A percentile compares a stretch with the other conserved stretches of the same genome.
phyloP scores from a whole-genome alignment of 2,888 invertebrate genomes.

The Caenorhabditis imperialis region DNA sequence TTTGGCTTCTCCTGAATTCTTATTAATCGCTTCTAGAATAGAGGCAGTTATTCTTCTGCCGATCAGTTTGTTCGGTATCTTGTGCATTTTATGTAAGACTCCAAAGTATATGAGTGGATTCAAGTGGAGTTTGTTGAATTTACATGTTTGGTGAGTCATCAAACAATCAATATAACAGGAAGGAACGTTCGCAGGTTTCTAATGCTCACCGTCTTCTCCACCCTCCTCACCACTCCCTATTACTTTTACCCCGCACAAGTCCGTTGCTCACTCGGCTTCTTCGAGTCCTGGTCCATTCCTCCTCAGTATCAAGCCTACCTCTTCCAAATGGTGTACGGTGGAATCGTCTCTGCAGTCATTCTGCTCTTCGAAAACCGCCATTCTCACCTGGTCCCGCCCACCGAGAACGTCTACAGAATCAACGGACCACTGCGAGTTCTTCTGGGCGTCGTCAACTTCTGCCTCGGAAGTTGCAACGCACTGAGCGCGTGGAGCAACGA shows the following conservation, averaged over 20 bases:
- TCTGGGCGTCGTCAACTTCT: conserved; percentile 13
- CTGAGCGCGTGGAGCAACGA: neutral
- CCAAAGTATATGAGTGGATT: neutral
- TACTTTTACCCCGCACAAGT: too few relatives aligned
- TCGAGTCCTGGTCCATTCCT: too few relatives aligned
- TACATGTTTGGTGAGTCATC: neutral
- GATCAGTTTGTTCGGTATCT: neutral
- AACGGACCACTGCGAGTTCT: conserved; percentile 9
- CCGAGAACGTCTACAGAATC: conserved; percentile 1
- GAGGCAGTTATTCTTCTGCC: neutral
- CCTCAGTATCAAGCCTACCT: too few relatives aligned
- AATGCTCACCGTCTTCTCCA: too few relatives aligned
- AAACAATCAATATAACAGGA: too few relatives aligned
- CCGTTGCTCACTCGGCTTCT: too few relatives aligned
- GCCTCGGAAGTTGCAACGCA: conserved; percentile 9
- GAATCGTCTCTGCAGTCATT: conserved; percentile 17
- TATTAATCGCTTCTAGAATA: neutral
- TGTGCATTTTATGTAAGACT: neutral
- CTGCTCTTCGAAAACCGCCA: conserved; percentile 29
- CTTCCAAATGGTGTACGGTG: too few relatives aligned
- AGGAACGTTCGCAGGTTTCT: too few relatives aligned
- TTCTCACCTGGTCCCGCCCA: conserved; percentile 10
- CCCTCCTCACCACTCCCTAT: too few relatives aligned
- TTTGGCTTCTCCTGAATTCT: neutral
- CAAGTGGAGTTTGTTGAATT: neutral